A percentile compares a stretch with the other conserved stretches of the same genome.
These are phyloP conservation scores for Eulithis testata DNA, from an alignment of 2,888 invertebrate species.

Conservation along the genomic window DNA sequence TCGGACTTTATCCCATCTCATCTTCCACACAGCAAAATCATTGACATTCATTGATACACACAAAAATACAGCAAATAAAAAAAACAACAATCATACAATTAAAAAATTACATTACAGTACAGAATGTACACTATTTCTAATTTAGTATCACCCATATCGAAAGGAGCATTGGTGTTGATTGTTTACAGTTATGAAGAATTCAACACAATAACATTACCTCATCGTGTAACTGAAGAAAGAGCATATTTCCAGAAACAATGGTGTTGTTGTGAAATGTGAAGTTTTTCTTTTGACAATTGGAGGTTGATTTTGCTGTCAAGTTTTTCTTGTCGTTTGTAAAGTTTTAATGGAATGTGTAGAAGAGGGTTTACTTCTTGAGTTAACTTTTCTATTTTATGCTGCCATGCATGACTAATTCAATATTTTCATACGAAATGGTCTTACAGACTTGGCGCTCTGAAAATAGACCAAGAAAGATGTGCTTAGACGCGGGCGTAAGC, in stretches of 20 bases:
- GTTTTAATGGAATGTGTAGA: conserved; percentile 2
- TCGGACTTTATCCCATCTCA: conserved; percentile 68
- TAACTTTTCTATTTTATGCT: no score
- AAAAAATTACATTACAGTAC: no score
- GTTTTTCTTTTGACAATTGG: conserved; percentile 16
- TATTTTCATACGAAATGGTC: no score
- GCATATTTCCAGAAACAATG: conserved; percentile 21
- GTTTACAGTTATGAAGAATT: conserved; percentile 22
- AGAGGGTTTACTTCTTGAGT: background rate
- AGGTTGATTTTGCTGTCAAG: conserved; percentile 13
- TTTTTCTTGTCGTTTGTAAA: conserved; percentile 1
- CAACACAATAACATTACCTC: conserved; percentile 52
- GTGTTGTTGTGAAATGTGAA: conserved; percentile 24
- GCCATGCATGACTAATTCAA: no score
- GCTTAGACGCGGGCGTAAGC: no score
- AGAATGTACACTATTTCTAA: no score
- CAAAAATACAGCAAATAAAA: background rate
- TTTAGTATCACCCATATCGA: background rate
- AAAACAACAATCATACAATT: no score
- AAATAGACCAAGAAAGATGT: no score
- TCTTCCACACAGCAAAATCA: conserved; percentile 69
- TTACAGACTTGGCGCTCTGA: no score
- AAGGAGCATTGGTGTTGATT: conserved; percentile 1
- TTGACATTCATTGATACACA: conserved; percentile 44
- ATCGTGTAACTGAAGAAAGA: conserved; percentile 44